phyloP scores from a whole-genome alignment of 2,113 vertebrate species.

The Astatoreochromis straeleni region DNA sequence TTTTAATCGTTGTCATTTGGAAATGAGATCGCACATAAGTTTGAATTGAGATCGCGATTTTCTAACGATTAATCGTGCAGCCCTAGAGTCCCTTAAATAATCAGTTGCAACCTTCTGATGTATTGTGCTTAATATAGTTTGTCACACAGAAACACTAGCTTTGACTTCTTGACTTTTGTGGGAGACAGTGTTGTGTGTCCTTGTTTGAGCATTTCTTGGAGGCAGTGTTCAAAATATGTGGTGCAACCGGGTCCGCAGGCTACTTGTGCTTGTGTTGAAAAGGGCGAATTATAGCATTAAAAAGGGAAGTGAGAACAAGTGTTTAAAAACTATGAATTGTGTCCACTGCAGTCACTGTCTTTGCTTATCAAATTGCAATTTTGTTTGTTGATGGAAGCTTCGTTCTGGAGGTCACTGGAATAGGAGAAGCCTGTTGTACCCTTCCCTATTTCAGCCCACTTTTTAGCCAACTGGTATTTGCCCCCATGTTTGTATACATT shows the following conservation, averaged over 20 bases:
- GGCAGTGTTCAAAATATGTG: not conserved
- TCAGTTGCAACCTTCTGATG: not conserved
- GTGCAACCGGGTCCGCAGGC: not conserved
- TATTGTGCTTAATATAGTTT: not conserved
- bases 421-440: not conserved
- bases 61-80: too few relatives aligned
- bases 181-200: not conserved
- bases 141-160: not conserved
- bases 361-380: not conserved
- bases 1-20: too few relatives aligned
- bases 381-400: not conserved
- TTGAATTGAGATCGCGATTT: too few relatives aligned
- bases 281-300: not conserved
- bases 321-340: not conserved
- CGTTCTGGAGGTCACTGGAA: not conserved
- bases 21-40: too few relatives aligned
- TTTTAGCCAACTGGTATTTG: not conserved
- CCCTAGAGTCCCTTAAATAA: not conserved
- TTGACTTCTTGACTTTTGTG: not conserved
- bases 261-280: not conserved
- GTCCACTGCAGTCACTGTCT: not conserved
- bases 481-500: not conserved
- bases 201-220: not conserved
- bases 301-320: not conserved
- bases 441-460: not conserved